These are phyloP conservation scores for Leptobrachium leishanense DNA, from an alignment of 2,113 vertebrate species.

Conservation along the genomic window DNA sequence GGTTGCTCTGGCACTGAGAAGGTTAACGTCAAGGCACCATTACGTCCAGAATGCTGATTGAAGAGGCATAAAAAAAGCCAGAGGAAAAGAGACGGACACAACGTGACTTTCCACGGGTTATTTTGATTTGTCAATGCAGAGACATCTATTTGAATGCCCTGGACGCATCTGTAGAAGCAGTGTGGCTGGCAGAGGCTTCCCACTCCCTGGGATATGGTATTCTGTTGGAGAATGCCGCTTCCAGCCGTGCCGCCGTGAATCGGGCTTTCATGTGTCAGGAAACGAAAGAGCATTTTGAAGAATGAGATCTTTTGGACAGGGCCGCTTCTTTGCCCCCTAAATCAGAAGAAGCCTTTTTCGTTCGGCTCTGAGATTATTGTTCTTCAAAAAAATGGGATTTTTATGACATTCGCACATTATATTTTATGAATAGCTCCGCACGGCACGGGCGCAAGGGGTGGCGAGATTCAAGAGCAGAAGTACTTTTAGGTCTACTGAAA, in stretches of 20 bases:
- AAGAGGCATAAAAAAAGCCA: too few relatives aligned
- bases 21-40: too few relatives aligned
- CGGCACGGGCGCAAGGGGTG: too few relatives aligned
- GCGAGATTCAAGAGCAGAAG: too few relatives aligned
- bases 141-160: background rate
- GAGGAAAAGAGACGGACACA: background rate
- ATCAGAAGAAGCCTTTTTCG: slow-evolving; percentile 17
- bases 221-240: slow-evolving; percentile 12
- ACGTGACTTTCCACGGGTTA: background rate
- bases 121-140: background rate
- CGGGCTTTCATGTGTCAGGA: slow-evolving; percentile 34
- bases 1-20: too few relatives aligned
- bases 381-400: background rate
- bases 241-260: slow-evolving; percentile 24
- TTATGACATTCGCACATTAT: too few relatives aligned
- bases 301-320: slow-evolving; percentile 34
- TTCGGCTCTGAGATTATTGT: slow-evolving; percentile 3
- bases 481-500: too few relatives aligned
- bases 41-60: too few relatives aligned
- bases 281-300: slow-evolving; percentile 28
- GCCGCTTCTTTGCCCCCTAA: slow-evolving; percentile 9
- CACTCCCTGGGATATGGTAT: slow-evolving; percentile 5
- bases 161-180: background rate
- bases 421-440: too few relatives aligned
- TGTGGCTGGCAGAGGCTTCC: background rate